phyloP scores from a whole-genome alignment of 2,797 vertebrate genomes.

The Schizothorax lantsangensis region DNA sequence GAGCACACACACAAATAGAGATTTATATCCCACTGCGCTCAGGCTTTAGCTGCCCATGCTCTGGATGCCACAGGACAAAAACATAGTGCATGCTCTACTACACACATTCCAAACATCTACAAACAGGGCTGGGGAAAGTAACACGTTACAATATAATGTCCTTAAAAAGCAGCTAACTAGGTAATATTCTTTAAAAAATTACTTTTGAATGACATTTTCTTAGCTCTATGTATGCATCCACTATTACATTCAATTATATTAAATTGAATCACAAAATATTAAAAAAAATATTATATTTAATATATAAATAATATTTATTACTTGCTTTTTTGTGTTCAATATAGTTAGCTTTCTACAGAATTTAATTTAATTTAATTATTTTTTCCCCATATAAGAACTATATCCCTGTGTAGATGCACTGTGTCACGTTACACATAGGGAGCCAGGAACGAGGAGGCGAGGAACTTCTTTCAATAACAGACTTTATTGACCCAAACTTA shows the following conservation, averaged over 20 bases:
- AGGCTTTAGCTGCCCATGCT: conserved; percentile 52
- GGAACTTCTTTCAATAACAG: too few species aligned
- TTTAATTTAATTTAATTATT: not conserved
- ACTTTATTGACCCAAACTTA: too few species aligned
- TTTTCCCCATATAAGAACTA: not conserved
- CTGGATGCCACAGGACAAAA: conserved; percentile 54
- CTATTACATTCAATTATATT: not conserved
- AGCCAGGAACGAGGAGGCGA: too few species aligned
- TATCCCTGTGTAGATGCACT: not conserved
- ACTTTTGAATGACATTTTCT: not conserved
- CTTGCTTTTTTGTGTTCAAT: not conserved
- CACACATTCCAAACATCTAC: conserved; percentile 45
- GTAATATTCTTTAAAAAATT: not conserved
- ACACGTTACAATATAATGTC: not conserved
- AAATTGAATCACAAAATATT: not conserved
- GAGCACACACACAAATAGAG: not conserved
- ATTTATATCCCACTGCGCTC: conserved; percentile 10
- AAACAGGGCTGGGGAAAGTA: not conserved
- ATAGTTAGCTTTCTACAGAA: not conserved
- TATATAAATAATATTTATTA: not conserved
- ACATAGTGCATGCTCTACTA: conserved; percentile 48
- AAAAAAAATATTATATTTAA: not conserved
- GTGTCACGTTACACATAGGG: too few species aligned
- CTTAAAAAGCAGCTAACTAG: not conserved
- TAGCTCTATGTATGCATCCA: not conserved